phyloP scores from a whole-genome alignment of 2,888 invertebrate genomes.

The Rapana venosa region DNA sequence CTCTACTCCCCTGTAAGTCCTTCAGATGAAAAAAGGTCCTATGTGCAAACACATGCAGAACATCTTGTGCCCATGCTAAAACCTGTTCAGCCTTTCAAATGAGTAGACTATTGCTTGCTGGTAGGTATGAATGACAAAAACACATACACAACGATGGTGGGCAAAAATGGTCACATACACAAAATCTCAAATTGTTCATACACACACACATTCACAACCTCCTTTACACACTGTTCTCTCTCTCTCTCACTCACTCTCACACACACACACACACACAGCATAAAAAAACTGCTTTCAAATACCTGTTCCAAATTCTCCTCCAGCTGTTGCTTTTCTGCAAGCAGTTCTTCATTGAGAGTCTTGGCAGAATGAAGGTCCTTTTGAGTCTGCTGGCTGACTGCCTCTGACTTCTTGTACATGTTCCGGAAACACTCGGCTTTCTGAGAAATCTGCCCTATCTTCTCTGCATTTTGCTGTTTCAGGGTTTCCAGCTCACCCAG shows the following conservation, averaged over 20 bases:
- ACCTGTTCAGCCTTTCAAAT: too few species aligned
- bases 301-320: conserved; percentile 45
- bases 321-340: conserved; percentile 48
- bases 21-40: too few species aligned
- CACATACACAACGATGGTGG: too few species aligned
- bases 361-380: conserved; percentile 88
- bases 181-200: not conserved
- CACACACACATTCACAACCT: not conserved
- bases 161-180: too few species aligned
- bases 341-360: conserved; percentile 82
- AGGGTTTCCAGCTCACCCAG: conserved; percentile 89
- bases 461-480: conserved; percentile 87
- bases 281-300: too few species aligned
- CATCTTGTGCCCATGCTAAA: too few species aligned
- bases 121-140: too few species aligned
- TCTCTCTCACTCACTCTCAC: not conserved
- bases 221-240: too few species aligned
- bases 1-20: too few species aligned
- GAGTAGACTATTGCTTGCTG: too few species aligned
- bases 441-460: conserved; percentile 84
- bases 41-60: too few species aligned
- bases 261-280: not conserved
- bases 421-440: conserved; percentile 93
- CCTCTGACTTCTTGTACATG: conserved; percentile 91
- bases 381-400: conserved; percentile 84